A percentile compares a stretch with the other conserved stretches of the same genome.
These are phyloP conservation scores for Amphiprion ocellaris DNA, from an alignment of 2,113 vertebrate species.

Conservation along the genomic window DNA sequence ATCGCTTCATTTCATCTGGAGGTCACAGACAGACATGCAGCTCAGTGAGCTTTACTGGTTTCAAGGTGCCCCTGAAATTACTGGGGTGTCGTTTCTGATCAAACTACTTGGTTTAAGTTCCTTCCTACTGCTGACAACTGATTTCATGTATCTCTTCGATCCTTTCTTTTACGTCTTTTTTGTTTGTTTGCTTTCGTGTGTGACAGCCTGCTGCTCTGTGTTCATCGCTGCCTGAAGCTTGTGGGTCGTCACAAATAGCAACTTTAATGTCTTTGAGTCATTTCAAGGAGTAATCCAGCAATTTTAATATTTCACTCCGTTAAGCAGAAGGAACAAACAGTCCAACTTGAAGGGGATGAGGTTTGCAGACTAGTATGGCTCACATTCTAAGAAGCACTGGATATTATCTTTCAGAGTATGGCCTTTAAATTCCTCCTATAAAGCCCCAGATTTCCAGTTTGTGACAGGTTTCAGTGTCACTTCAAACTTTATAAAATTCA, in stretches of 20 bases:
- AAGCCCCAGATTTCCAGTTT: background rate
- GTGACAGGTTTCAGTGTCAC: too few species aligned
- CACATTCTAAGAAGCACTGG: background rate
- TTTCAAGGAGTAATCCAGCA: too few species aligned
- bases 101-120: background rate
- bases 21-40: constrained; percentile 30
- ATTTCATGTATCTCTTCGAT: constrained; percentile 2
- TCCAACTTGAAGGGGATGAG: too few species aligned
- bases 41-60: constrained; percentile 1
- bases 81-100: constrained; percentile 14
- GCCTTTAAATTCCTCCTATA: background rate
- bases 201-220: background rate
- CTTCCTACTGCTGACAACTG: constrained; percentile 10
- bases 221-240: constrained; percentile 2
- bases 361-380: background rate
- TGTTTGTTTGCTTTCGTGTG: background rate
- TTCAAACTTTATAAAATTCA: background rate
- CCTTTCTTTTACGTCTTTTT: background rate
- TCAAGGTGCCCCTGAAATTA: constrained; percentile 1
- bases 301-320: background rate
- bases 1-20: constrained; percentile 32
- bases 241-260: background rate
- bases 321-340: background rate
- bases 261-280: too few species aligned
- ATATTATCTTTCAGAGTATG: background rate